A percentile compares a stretch with the other conserved stretches of the same genome.
phyloP scores from a whole-genome alignment of 2,888 invertebrate genomes.

The Odontomyia ornata region DNA sequence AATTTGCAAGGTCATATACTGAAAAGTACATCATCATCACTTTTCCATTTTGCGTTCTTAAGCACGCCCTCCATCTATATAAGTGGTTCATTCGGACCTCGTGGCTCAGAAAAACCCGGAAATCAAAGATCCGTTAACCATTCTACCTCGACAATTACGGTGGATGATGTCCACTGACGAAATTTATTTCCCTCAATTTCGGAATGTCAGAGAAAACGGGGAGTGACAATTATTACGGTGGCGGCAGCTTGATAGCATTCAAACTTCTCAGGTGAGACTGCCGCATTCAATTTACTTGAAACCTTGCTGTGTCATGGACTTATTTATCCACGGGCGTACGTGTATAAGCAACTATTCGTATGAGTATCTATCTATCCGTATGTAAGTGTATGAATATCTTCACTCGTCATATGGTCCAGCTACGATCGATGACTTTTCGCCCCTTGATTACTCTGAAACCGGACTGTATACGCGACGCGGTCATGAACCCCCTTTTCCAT shows the following conservation, averaged over 20 bases:
- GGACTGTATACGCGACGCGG: slow-evolving; percentile 28
- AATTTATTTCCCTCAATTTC: slow-evolving; percentile 33
- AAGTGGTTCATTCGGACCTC: no score
- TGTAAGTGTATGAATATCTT: not conserved
- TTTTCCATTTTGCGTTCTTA: no score
- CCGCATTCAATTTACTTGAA: not conserved
- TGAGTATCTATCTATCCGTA: not conserved
- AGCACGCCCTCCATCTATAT: no score
- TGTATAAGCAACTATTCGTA: not conserved
- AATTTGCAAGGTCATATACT: no score
- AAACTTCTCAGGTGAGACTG: not conserved
- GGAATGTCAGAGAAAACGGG: slow-evolving; percentile 7
- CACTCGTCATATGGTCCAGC: slow-evolving; percentile 39
- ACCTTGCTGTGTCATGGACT: slow-evolving; percentile 27
- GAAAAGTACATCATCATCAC: no score
- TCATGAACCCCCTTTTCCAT: slow-evolving; percentile 19
- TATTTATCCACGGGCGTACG: not conserved
- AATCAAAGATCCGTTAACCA: slow-evolving; percentile 39
- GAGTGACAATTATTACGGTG: not conserved
- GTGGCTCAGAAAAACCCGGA: slow-evolving; percentile 6
- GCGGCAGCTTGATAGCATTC: not conserved
- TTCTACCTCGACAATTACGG: slow-evolving; percentile 34
- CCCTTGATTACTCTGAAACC: slow-evolving; percentile 6
- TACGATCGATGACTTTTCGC: slow-evolving; percentile 41
- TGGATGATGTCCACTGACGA: slow-evolving; percentile 20